These are phyloP conservation scores for Neria commutata DNA, from an alignment of 2,888 invertebrate genomes.

Conservation along the genomic window DNA sequence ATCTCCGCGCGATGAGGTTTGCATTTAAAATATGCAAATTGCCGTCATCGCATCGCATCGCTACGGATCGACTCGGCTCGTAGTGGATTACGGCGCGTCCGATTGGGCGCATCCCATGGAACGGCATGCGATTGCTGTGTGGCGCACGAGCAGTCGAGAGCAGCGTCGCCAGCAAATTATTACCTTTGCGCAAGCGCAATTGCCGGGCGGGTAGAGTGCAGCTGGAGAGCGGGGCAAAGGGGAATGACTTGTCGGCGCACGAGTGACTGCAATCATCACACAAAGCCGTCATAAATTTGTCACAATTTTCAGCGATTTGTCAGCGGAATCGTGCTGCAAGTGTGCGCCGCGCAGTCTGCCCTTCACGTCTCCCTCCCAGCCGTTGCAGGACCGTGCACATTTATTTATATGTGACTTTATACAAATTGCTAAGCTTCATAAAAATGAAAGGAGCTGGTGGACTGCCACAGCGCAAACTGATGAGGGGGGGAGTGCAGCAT, in stretches of 20 bases:
- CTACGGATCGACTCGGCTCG: too few relatives aligned
- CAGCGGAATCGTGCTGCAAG: neutral
- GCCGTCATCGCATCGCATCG: neutral
- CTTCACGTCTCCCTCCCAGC: too few relatives aligned
- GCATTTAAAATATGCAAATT: conserved; percentile 4
- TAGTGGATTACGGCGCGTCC: too few relatives aligned
- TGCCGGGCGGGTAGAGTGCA: conserved; percentile 22
- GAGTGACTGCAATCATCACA: neutral
- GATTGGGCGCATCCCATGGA: too few relatives aligned
- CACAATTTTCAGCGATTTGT: conserved; percentile 6
- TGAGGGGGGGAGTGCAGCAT: too few relatives aligned
- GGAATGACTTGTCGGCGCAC: too few relatives aligned
- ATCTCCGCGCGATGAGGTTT: neutral
- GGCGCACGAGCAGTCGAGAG: too few relatives aligned
- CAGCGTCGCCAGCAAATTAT: conserved; percentile 3
- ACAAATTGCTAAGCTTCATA: neutral
- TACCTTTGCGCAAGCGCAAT: conserved; percentile 35
- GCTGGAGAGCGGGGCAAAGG: neutral
- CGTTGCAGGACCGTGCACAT: neutral
- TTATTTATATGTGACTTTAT: neutral
- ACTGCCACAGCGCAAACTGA: neutral
- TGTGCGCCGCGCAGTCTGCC: neutral
- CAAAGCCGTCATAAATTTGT: conserved; percentile 9
- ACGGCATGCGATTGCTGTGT: too few relatives aligned
- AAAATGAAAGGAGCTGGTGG: neutral